Evolutionary conservation across 2,113 vertebrate genomes (phyloP), one percentile per base, ranked within the genome.

Genomic region (Hippoglossus stenolepis): DNA sequence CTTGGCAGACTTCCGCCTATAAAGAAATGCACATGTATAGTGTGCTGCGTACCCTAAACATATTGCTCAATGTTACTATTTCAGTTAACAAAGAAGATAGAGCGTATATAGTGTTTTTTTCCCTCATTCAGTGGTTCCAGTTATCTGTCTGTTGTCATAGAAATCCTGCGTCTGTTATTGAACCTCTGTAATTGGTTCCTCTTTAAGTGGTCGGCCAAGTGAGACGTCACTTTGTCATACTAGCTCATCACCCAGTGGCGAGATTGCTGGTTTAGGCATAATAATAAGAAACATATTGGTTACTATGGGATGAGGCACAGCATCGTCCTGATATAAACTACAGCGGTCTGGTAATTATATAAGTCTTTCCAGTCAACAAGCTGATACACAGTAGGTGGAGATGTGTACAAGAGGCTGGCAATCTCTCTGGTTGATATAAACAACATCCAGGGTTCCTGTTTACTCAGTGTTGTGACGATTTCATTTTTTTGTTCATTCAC

Each of bases 191-290:
- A 87, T 79, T 77, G 80, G 61, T 45, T 51, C 61, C 68, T 62
- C n/a, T 57, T 72, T 45, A 71, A 74, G 59, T 58, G 64, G 77
- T 65, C 73, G 72, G 77, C 70, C 81, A 84, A 88, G 74, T 76
- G 62, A 91, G 85, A 89, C 73, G 80, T 89, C 73, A 90, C 78
- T 47, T 31, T 75, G 67, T 69, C 80, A 24, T 70, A 72, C 75
- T 77, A 85, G 84, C 81, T 92, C 89, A 83, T 82, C 81, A 61
- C 83, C 66, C 70, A 77, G 79, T 65, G 67, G 70, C 70, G 78
- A 79, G 76, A 86, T 79, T 69, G 66, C 14, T 2, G 83, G 28
- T 88, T 80, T 82, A 31, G 74, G 77, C 79, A 85, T 79, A 68
- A 80, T 82, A 82, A 83, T 75, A 69, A 80, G 60, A 24, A 70